Evolutionary conservation across 2,797 vertebrate species (phyloP), one percentile per base, ranked within the genome.

Genomic region (Lepilemur ruficaudatus): DNA sequence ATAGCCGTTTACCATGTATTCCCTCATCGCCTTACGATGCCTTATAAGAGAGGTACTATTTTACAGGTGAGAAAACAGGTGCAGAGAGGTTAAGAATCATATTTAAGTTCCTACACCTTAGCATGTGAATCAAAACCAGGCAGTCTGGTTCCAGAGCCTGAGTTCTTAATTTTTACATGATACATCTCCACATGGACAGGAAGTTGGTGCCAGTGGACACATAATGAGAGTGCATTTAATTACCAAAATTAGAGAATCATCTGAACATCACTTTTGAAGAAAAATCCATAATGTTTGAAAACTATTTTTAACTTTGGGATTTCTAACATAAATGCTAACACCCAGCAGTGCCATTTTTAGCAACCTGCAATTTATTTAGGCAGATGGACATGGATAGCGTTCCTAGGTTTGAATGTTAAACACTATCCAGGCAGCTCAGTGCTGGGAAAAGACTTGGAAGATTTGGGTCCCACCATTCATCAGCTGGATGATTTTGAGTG

Each of bases 301-400:
- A 75, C 52, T 80, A 72, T 90, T 93, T 97, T 97, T 95, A 94
- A 96, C 50, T 85, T 75, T 59, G 48, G 72, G 61, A 95, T 83
- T 94, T 90, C 91, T 95, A 94, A 92, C 23, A 43, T 85, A 81
- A 89, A 61, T 90, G 59, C 61, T 70, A 70, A 92, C 30, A 75
- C 59, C 65, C 75, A 92, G 20, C 50, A 80, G 32, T 57, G 7
- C 20, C 82, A 61, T 61, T 84, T 96, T 95, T 83, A 88, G 88
- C 81, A 95, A 93, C 2, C 9, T 84, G 4, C 57, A 84, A 90
- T 82, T 95, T 94, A 89, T 89, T 92, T 78, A 76, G 65, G 67
- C 78, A 87, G 84, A 90, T 81, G 55, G 48, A 92, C 78, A 78
- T 67, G 75, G 81, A 75, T 95, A 72, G 94, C 67, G 41, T 87